Evolutionary conservation across 2,113 vertebrate species (phyloP).

Genomic region (Irena cyanogastra): DNA sequence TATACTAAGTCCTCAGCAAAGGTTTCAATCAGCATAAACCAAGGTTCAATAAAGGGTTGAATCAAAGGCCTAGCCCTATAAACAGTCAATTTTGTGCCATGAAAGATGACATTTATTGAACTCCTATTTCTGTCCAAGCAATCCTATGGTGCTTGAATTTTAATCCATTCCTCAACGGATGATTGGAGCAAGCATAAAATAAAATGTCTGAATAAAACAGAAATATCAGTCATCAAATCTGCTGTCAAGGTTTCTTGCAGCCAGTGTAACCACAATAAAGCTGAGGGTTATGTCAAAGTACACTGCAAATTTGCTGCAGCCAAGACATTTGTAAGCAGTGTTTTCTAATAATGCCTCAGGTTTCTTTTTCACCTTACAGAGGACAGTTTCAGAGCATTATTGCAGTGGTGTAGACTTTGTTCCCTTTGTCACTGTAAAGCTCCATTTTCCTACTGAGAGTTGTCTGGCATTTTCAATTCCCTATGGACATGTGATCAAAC

Average conservation of each 20-base stretch:
- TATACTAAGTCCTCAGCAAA: neutral
- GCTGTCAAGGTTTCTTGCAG: neutral
- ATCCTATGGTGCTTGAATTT: neutral
- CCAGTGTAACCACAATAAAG: neutral
- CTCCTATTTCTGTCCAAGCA: neutral
- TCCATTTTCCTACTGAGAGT: neutral
- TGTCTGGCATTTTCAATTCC: neutral
- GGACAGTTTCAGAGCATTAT: neutral
- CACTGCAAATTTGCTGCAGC: neutral
- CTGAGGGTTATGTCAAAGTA: neutral
- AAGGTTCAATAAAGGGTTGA: constrained; percentile 10
- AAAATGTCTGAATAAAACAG: constrained; percentile 26
- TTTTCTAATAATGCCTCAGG: neutral
- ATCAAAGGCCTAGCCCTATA: neutral
- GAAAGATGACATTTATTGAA: constrained; percentile 9
- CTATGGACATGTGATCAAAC: neutral
- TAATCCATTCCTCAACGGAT: constrained; percentile 4
- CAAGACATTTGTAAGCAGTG: neutral
- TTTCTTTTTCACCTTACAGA: neutral
- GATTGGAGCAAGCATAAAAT: constrained; percentile 9
- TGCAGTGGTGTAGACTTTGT: neutral
- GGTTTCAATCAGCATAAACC: neutral
- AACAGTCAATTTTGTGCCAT: neutral
- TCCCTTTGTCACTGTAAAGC: neutral
- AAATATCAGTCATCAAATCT: constrained; percentile 22